A percentile compares a stretch with the other conserved stretches of the same genome.
Conservation (phyloP, 2,797 vertebrate genomes). For the Coracias cyanogaster region DNA sequence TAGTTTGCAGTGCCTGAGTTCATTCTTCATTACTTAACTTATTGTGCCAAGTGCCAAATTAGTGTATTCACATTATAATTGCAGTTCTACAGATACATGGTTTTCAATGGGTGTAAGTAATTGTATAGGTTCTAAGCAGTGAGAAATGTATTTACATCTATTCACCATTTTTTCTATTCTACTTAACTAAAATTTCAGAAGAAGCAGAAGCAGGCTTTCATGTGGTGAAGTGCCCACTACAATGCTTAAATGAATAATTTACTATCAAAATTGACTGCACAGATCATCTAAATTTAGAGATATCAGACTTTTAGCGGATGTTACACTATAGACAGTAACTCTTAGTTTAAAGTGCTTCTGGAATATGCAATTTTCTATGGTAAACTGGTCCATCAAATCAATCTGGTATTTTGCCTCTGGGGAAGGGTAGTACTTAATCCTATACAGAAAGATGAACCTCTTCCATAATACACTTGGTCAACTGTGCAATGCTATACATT, state of each 20-base stretch:
- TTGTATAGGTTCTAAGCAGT: not conserved
- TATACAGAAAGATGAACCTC: slow-evolving; percentile 17
- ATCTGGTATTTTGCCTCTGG: slow-evolving; percentile 33
- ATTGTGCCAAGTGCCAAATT: not conserved
- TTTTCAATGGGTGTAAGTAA: not conserved
- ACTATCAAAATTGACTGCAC: slow-evolving; percentile 28
- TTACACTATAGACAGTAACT: slow-evolving; percentile 43
- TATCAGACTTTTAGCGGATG: slow-evolving; percentile 65
- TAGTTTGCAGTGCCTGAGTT: not conserved
- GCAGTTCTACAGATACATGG: not conserved
- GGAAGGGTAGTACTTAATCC: slow-evolving; percentile 34
- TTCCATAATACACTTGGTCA: slow-evolving; percentile 16
- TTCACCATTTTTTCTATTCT: not conserved
- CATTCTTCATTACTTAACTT: not conserved
- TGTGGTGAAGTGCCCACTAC: slow-evolving; percentile 32
- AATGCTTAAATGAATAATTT: slow-evolving; percentile 63
- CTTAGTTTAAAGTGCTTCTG: slow-evolving; percentile 36
- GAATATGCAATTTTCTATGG: slow-evolving; percentile 51
- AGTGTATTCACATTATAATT: not conserved
- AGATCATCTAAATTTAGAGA: slow-evolving; percentile 51
- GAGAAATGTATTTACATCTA: slow-evolving; percentile 1
- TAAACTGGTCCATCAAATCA: slow-evolving; percentile 59
- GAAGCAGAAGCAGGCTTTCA: slow-evolving; percentile 25
- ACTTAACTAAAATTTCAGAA: slow-evolving; percentile 18
- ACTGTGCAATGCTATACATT: slow-evolving; percentile 24